These are phyloP conservation scores for Leucania comma DNA, from an alignment of 2,888 invertebrate genomes.

Conservation along the genomic window DNA sequence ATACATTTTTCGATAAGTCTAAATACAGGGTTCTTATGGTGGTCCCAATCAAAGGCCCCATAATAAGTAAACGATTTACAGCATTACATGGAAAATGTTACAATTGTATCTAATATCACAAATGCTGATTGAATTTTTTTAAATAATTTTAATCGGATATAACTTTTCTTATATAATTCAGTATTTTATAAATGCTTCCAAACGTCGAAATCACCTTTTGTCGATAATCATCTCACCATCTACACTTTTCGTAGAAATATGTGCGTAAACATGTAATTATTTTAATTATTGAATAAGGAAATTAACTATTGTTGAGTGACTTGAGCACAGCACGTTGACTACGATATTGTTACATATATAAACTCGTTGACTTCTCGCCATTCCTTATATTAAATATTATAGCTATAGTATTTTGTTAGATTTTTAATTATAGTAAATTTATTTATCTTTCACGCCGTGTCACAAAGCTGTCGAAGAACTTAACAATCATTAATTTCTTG, in stretches of 20 bases:
- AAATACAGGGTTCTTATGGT: conserved; percentile 58
- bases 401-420: conserved; percentile 68
- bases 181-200: conserved; percentile 13
- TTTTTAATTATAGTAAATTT: conserved; percentile 50
- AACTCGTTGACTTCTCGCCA: conserved; percentile 71
- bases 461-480: conserved; percentile 35
- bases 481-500: conserved; percentile 56
- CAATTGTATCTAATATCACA: conserved; percentile 25
- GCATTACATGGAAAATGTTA: conserved; percentile 16
- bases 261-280: conserved; percentile 25
- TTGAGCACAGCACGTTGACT: conserved; percentile 28
- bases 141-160: conserved; percentile 14
- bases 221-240: conserved; percentile 23
- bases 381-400: conserved; percentile 76
- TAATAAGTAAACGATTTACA: conserved; percentile 21
- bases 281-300: conserved; percentile 24
- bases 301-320: conserved; percentile 54
- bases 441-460: conserved; percentile 47
- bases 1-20: conserved; percentile 41
- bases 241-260: conserved; percentile 25
- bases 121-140: conserved; percentile 10
- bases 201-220: conserved; percentile 61
- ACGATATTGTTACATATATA: conserved; percentile 53
- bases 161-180: conserved; percentile 1
- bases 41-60: conserved; percentile 29